Evolutionary conservation across 2,888 invertebrate species (phyloP), one percentile per base, ranked within the genome.

Genomic region (Cartodere bifasciata): DNA sequence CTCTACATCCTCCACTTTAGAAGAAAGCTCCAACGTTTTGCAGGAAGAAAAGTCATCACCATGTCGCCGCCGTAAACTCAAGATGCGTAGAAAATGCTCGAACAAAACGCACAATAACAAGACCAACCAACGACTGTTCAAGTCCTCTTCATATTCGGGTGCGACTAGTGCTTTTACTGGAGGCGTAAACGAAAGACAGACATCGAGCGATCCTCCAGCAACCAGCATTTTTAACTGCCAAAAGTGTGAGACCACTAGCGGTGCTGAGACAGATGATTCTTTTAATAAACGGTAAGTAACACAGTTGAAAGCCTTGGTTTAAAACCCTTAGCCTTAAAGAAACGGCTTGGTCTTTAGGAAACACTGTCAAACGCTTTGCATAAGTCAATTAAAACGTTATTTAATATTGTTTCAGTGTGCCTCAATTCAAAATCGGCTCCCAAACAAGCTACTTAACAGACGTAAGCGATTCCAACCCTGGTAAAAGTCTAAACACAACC

Each of bases 61-160:
- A 11, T 48, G 48, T 23, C 46, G 58, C 38, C 46, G 54, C 36
- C 55, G 57, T 42, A 48, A 55, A 29, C 48, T 55, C 12, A 59
- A 56, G 37, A 37, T 46, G 29, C 28, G 28, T 7, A 48, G 45
- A 35, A 48, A 47, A 37, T 42, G 39, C 24, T 41, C 31, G 28
- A 20, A 21, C 16, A 20, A 28, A 35, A 20, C 28, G 12, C 10
- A 35, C 27, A 23, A 28, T 24, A 15, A 11, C 24, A 31, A 10
- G 23, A 16, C 28, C 4, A 36, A 32, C 27, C 32, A 28, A 12
- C 28, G 31, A 20, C 40, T 81, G 28, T 72, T 80, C 11, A 83
- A 84, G 60, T 80, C 80, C 0, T 73, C 76, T 23, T 79, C 81
- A 4, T 79, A 80, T 60, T 76, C 79, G 31, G 76, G 78, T 10